Evolutionary conservation across 2,113 vertebrate species (phyloP), one percentile per base, ranked within the genome.

Genomic region (Pipa parva): DNA sequence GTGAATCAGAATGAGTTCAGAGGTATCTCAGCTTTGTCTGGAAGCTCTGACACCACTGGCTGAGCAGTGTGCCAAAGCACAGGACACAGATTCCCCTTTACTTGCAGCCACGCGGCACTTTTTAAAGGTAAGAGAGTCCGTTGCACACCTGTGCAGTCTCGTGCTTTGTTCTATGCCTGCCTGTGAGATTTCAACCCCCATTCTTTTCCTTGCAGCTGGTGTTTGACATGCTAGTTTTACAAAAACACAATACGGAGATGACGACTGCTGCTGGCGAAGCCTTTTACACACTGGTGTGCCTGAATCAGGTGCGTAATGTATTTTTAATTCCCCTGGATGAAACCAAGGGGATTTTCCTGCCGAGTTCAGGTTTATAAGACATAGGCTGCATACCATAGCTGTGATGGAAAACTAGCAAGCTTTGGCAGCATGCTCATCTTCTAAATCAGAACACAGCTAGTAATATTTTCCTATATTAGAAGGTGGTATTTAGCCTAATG

Each of bases 151-250:
- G 28, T 69, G 3, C 60, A 39, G 4, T 73, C 25, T 45, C 71
- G 45, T 81, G 17, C 4, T 0, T 63, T 31, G 29, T 31, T 6
- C 29, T 42, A n/a, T n/a, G 1, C 17, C n/a, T n/a, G 20, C 21
- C 20, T 21, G 20, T 7, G 22, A 5, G n/a, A 5, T 12, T n/a
- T n/a, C n/a, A n/a, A n/a, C n/a, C 12, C 5, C 26, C 33, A 13
- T 48, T 48, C 22, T 36, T 7, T 42, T 4, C 21, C 5, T 85
- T 86, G 59, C 84, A 99, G 97, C 80, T 99, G 87, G 97, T 98
- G 83, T 98, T 99, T 81, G 97, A 99, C 83, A 98, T 99, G 96
- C 90, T 99, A 84, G 92, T 99, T 71, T 87, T 99, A 76, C 95
- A 98, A 76, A 99, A 99, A 85, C 95, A 98, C 90, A 97, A 94